Evolutionary conservation across 2,888 invertebrate species (phyloP), one percentile per base, ranked within the genome.

Genomic region (Pecten maximus): DNA sequence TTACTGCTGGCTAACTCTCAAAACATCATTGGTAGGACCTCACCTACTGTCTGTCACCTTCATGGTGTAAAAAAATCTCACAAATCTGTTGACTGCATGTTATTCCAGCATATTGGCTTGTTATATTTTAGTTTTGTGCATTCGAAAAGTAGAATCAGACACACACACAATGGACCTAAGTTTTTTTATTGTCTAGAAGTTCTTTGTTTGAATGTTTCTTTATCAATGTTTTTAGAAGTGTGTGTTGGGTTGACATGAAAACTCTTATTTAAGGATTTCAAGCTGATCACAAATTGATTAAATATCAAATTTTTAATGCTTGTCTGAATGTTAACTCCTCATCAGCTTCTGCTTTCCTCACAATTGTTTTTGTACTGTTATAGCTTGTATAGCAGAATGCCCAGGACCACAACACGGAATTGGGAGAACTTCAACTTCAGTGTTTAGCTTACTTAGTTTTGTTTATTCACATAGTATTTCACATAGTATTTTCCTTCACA

Each of bases 1-100:
- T 74, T 74, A 74, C 35, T 35, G 6, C 74, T 74, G 74, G 74
- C 74, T 74, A 74, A 74, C 15, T 74, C 74, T 74, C 19, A 74
- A 74, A 28, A 74, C 74, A 74, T 35, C 74, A 74, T 74, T 35
- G 74, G 74, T 74, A 74, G 28, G 74, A 6, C 35, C 35, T 4
- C 74, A 74, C 74, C 2, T 28, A 19, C 28, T 35, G 35, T 74
- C 74, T 74, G 35, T 74, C 35, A 23, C 23, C 74, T 35, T 28
- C 28, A 74, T 74, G 35, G 12, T 74, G 74, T 74, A 0, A 74
- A 12, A 6, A 12, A 44, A 12, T 35, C 10, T 74, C 35, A 35
- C 74, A 28, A 74, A 16, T 35, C 28, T 74, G 74, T 74, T 28
- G 74, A 1, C 74, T 28, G 74, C 28, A 35, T 44, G 44, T 44